Percentiles rank a stretch among this genome's conserved stretches.
Evolutionary conservation across 2,888 invertebrate species (phyloP).

Genomic region (Brachylomia viminalis): DNA sequence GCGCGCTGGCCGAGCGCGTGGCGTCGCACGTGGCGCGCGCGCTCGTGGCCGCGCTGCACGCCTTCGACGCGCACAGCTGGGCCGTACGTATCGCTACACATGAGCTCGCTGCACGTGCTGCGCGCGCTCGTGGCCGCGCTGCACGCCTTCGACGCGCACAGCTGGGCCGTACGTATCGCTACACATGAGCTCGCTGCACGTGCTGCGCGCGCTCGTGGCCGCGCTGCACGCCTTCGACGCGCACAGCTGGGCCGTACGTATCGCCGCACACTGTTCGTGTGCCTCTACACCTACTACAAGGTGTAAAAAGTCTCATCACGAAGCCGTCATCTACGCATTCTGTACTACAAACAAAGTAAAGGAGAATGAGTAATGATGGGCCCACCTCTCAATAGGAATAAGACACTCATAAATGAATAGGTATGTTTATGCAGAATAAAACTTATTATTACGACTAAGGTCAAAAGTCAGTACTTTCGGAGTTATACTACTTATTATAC

Average conservation of each 20-base stretch:
- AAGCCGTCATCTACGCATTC: not conserved
- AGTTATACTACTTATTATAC: too few relatives aligned
- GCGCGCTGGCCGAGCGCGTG: conserved; percentile 93
- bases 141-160: conserved; percentile 92
- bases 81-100: conserved; percentile 88
- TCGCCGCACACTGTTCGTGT: not conserved
- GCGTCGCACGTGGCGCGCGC: conserved; percentile 92
- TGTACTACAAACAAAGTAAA: too few relatives aligned
- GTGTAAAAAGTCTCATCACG: not conserved
- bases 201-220: conserved; percentile 92
- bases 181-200: too few relatives aligned
- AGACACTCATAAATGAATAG: too few relatives aligned
- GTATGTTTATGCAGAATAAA: too few relatives aligned
- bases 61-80: conserved; percentile 94
- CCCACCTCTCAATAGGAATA: too few relatives aligned
- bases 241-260: conserved; percentile 93
- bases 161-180: conserved; percentile 93
- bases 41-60: conserved; percentile 93
- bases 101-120: conserved; percentile 93
- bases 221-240: conserved; percentile 94
- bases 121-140: conserved; percentile 93
- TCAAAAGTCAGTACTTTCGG: too few relatives aligned
- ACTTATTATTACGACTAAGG: too few relatives aligned
- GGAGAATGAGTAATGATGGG: too few relatives aligned
- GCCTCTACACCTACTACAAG: not conserved